Base-by-base conservation (phyloP, 2,797 vertebrate species). In the Thunnus albacares region DNA sequence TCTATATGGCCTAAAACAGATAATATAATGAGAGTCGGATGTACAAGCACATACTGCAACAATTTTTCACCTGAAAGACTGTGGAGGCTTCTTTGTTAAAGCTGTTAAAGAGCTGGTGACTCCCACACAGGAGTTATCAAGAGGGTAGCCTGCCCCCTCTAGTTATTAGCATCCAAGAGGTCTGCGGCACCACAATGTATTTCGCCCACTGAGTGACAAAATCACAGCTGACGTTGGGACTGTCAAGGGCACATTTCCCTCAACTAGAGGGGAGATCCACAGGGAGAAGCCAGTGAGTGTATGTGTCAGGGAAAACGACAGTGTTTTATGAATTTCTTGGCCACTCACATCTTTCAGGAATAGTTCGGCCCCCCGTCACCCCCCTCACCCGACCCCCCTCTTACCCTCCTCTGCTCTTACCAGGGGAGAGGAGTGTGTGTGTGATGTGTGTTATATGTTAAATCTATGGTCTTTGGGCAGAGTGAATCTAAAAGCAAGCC, bases 221-320 rank as follows among this genome's bases (percentile, higher is more conserved):
- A 94, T 93, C 88, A 91, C 89, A 93, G 87, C 89, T 94, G 93
- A 95, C 91, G 82, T 89, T 77, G 45, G 76, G 73, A 91, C 89
- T 85, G 92, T 94, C 92, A 91, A 93, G 93, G 92, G 90, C 91
- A 90, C 89, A 90, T 91, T 94, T 94, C 88, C 87, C 88, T 88
- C 83, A 79, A 89, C 89, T 84, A 80, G 85, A 90, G 85, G 90
- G 82, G 82, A 86, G 84, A 82, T 89, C 92, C 83, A 6, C 71
- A 79, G 92, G 93, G 92, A 93, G 81, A 87, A 67, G 87, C 64
- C 12, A 83, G 89, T 58, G 57, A 89, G 88, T 64, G 75, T 80
- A 79, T 85, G 87, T 93, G 87, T 92, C 89, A 88, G 74, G 69
- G 56, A 88, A 92, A 92, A 87, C 70, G 65, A 88, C 91, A 90